Percentiles rank a stretch among this genome's conserved stretches.
These are phyloP conservation scores for Parotocinclus haroldoi DNA, from an alignment of 2,797 vertebrate species.

Conservation along the genomic window DNA sequence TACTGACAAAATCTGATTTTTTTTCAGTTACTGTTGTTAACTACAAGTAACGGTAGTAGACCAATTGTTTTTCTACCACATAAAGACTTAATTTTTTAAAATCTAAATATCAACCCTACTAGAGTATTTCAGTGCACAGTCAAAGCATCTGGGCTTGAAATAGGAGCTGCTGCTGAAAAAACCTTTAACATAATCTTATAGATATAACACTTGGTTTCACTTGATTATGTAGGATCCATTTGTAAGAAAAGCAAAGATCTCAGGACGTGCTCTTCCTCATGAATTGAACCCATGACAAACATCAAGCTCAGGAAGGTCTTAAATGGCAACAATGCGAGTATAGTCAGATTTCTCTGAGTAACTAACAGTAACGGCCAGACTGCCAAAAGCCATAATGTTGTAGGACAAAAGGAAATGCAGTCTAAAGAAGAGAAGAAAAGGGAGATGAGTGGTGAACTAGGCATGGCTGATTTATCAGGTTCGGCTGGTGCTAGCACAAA, in stretches of 20 bases:
- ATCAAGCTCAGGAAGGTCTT: background rate
- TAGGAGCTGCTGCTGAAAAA: too few relatives aligned
- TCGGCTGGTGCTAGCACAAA: slow-evolving; percentile 23
- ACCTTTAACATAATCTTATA: too few relatives aligned
- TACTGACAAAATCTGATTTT: too few relatives aligned
- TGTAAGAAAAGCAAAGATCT: background rate
- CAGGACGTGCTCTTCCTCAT: background rate
- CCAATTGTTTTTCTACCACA: too few relatives aligned
- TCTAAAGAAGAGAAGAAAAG: slow-evolving; percentile 14
- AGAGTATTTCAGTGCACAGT: too few relatives aligned
- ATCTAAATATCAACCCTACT: too few relatives aligned
- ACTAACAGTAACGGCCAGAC: slow-evolving; percentile 15
- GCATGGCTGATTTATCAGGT: slow-evolving; percentile 42
- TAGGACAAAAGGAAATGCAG: slow-evolving; percentile 9
- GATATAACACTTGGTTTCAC: too few relatives aligned
- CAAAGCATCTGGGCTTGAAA: too few relatives aligned
- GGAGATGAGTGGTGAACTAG: slow-evolving; percentile 10
- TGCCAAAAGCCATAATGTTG: slow-evolving; percentile 48
- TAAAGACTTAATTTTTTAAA: too few relatives aligned
- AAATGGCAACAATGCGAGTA: slow-evolving; percentile 16
- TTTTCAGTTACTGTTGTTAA: too few relatives aligned
- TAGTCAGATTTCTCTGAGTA: slow-evolving; percentile 26
- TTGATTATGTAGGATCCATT: too few relatives aligned
- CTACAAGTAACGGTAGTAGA: too few relatives aligned
- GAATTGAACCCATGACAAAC: background rate